These are phyloP conservation scores for Sarcophaga peregrina DNA, from an alignment of 1,140 invertebrate species.

Conservation along the genomic window DNA sequence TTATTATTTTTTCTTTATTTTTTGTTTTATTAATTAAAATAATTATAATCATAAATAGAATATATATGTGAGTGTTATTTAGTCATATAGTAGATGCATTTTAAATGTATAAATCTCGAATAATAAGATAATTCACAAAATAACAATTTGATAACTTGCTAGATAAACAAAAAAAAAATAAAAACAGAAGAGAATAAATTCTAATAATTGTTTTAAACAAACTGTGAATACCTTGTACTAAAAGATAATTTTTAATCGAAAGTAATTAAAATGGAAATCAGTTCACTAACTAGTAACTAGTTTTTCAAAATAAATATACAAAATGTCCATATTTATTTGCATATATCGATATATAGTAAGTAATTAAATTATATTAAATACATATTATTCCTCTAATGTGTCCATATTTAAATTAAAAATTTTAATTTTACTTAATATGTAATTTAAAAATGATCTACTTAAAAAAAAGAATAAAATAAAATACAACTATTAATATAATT, in stretches of 20 bases:
- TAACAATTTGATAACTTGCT: neutral
- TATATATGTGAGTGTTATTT: constrained; percentile 10
- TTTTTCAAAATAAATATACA: neutral
- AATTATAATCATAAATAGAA: constrained; percentile 10
- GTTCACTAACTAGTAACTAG: neutral
- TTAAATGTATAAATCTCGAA: neutral
- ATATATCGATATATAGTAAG: neutral
- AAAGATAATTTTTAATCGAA: neutral
- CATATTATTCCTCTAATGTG: constrained; percentile 24
- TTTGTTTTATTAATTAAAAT: neutral
- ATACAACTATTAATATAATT: neutral
- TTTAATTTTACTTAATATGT: neutral
- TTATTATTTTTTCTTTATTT: neutral
- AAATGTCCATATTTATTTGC: no score
- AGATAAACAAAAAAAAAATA: neutral
- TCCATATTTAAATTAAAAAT: constrained; percentile 26
- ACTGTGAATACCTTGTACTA: neutral
- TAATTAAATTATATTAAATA: constrained; percentile 16
- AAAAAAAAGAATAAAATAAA: no score
- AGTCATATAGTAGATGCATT: neutral
- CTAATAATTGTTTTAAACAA: neutral
- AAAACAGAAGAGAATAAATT: neutral
- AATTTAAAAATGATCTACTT: neutral
- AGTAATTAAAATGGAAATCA: neutral
- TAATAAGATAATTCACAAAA: no score